Evolutionary conservation across 2,113 vertebrate species (phyloP).

Genomic region (Syngnathus floridae): DNA sequence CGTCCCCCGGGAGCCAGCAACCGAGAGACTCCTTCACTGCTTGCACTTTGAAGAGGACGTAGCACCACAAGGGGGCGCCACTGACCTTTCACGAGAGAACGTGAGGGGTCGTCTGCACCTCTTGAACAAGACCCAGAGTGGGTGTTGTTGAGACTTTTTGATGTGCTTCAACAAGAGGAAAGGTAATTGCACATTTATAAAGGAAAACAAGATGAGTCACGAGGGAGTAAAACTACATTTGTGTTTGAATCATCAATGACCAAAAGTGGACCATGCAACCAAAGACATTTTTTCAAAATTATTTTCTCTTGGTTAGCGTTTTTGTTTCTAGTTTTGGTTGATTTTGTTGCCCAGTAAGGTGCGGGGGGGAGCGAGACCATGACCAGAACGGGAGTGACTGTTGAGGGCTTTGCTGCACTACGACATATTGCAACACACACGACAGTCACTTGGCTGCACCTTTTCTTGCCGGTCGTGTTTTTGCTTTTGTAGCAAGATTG

Average conservation of each 20-base stretch:
- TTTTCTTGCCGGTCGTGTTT: background rate
- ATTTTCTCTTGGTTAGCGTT: background rate
- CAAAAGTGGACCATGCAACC: background rate
- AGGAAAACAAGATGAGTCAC: conserved; percentile 39
- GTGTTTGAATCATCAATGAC: conserved; percentile 7
- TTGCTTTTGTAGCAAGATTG: background rate
- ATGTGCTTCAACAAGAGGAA: conserved; percentile 39
- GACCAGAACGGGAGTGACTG: background rate
- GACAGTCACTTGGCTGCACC: background rate
- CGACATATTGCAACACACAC: background rate
- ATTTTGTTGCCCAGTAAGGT: background rate
- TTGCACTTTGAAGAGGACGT: conserved; percentile 73
- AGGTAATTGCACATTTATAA: conserved; percentile 58
- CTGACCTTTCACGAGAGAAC: background rate
- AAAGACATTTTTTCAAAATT: background rate
- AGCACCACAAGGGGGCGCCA: conserved; percentile 40
- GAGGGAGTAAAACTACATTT: conserved; percentile 50
- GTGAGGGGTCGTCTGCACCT: background rate
- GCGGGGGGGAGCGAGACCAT: background rate
- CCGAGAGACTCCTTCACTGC: conserved; percentile 53
- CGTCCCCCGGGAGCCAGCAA: conserved; percentile 29
- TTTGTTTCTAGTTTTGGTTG: background rate
- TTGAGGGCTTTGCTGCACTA: background rate
- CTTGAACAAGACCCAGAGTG: background rate
- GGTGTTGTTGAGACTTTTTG: conserved; percentile 7